Conservation (phyloP, 2,888 invertebrate species). For the Hedya salicella region DNA sequence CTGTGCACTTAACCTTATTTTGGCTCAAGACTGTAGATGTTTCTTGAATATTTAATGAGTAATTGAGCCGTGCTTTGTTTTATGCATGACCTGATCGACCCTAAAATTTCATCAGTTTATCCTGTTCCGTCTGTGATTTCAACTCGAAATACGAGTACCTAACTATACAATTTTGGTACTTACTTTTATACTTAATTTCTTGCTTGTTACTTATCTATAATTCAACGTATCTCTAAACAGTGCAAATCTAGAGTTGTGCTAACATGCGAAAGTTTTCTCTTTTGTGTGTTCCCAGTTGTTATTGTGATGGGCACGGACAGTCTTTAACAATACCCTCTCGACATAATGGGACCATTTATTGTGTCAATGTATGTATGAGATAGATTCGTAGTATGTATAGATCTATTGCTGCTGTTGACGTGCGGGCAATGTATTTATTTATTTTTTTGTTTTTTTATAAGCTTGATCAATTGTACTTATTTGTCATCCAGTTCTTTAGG, state of each 20-base stretch:
- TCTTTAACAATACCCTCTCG: slow-evolving; percentile 78
- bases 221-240: slow-evolving; percentile 15
- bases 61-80: slow-evolving; percentile 55
- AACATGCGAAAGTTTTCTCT: slow-evolving; percentile 67
- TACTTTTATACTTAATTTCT: slow-evolving; percentile 2
- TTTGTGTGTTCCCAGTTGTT: slow-evolving; percentile 67
- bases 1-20: slow-evolving; percentile 52
- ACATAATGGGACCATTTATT: slow-evolving; percentile 82
- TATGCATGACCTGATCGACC: slow-evolving; percentile 59
- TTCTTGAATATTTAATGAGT: slow-evolving; percentile 62
- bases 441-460: slow-evolving; percentile 28
- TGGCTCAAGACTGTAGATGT: slow-evolving; percentile 53
- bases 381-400: slow-evolving; percentile 58
- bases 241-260: slow-evolving; percentile 51
- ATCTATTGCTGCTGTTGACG: slow-evolving; percentile 56
- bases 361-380: slow-evolving; percentile 68
- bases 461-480: not conserved
- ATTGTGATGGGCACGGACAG: slow-evolving; percentile 78
- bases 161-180: slow-evolving; percentile 4
- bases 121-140: slow-evolving; percentile 33
- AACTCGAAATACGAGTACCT: not conserved
- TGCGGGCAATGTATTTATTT: slow-evolving; percentile 48
- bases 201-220: not conserved
- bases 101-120: slow-evolving; percentile 59
- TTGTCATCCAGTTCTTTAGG: not conserved